These are phyloP conservation scores for Aplochiton taeniatus DNA, from an alignment of 2,797 vertebrate species.

Conservation along the genomic window DNA sequence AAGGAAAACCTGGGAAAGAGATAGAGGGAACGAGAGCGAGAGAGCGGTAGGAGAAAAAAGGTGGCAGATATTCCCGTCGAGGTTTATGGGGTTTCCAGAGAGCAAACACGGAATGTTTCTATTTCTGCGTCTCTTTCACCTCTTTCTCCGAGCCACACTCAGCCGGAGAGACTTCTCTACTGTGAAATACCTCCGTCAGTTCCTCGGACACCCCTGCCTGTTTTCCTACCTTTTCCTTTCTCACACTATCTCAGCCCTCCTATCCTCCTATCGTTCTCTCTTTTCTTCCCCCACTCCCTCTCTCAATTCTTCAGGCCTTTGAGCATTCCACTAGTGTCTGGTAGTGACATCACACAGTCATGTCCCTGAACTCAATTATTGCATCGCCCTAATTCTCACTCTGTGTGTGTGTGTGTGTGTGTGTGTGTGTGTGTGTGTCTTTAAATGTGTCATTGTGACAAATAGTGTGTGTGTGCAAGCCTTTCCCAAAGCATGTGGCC, in stretches of 20 bases:
- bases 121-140: constrained; percentile 57
- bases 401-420: constrained; percentile 12
- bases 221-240: too few species aligned
- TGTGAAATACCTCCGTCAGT: constrained; percentile 48
- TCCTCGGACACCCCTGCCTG: constrained; percentile 18
- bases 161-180: constrained; percentile 19
- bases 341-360: constrained; percentile 43
- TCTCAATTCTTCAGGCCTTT: constrained; percentile 27
- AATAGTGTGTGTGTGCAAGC: neutral
- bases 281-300: constrained; percentile 5
- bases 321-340: constrained; percentile 48
- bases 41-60: neutral
- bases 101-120: constrained; percentile 63
- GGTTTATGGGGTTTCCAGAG: constrained; percentile 57
- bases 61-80: constrained; percentile 34
- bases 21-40: constrained; percentile 11
- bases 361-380: constrained; percentile 40
- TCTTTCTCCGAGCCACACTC: constrained; percentile 22
- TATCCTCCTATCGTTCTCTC: constrained; percentile 18
- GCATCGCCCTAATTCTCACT: constrained; percentile 52
- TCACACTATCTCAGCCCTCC: neutral
- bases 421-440: constrained; percentile 1
- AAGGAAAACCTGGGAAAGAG: neutral
- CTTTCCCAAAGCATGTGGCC: constrained; percentile 15
- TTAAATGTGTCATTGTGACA: neutral